These are phyloP conservation scores for Bombus superbus DNA, from an alignment of 1,140 invertebrate species.

Conservation along the genomic window DNA sequence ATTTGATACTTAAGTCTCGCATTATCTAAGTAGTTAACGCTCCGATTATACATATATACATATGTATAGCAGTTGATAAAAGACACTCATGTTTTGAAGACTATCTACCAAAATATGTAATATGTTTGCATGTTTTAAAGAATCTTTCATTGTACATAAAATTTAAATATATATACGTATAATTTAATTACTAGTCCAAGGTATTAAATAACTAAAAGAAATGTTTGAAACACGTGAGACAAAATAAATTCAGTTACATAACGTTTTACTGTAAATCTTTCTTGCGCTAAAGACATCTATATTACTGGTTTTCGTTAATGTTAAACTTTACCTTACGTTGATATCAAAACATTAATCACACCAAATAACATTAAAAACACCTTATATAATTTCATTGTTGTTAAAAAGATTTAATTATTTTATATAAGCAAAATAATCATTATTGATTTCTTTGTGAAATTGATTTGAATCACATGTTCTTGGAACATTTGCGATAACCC, in stretches of 20 bases:
- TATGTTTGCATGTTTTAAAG: background rate
- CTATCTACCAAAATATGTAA: background rate
- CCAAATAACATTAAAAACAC: background rate
- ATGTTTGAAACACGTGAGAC: background rate
- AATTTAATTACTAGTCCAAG: background rate
- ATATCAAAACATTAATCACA: background rate
- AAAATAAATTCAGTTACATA: background rate
- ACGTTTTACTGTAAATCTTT: background rate
- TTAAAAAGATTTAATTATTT: background rate
- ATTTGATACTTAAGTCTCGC: background rate
- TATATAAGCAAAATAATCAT: background rate
- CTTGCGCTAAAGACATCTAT: background rate
- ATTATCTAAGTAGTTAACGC: background rate
- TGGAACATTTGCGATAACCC: background rate
- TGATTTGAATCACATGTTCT: background rate
- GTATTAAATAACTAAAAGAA: background rate
- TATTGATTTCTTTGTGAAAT: background rate
- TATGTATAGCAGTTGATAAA: background rate
- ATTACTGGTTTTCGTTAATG: background rate
- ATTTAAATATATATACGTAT: background rate
- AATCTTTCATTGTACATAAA: background rate
- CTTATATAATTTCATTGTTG: background rate
- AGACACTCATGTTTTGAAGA: background rate
- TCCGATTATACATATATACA: too few species aligned
- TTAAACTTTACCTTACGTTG: background rate